Base-by-base conservation (phyloP, 1,140 invertebrate species). In the Danaus melanippus region DNA sequence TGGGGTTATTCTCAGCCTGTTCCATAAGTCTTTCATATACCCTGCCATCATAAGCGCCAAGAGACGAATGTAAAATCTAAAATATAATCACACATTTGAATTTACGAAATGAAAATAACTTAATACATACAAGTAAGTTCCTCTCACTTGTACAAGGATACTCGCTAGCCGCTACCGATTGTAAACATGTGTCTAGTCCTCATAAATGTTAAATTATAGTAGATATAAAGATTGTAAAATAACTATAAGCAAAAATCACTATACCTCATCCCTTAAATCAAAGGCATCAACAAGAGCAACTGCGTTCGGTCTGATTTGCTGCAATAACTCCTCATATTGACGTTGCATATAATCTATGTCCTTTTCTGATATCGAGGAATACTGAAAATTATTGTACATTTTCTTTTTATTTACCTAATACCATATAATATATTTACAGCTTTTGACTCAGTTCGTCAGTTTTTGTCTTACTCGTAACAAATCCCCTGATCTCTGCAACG, bases 201-300 rank as follows among this genome's bases (percentile, higher is more conserved):
- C 15, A 15, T 15, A 15, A 15, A 15, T 15, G 15, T 15, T 1
- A 15, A 15, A 43, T 2, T 43, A 11, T 10, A 43, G 11, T 43
- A 9, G 42, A 10, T 11, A 43, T n/a, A 17, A 11, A 46, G 12
- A 47, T 46, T 40, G 51, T 42, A 50, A 50, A 42, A 53, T 9
- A 41, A 2, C 1, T 21, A 15, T 53, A 12, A 12, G 10, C 45
- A 46, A 11, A 46, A 11, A 11, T 46, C 45, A 46, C 1, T 12
- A 46, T 42, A 96, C 90, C 62, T 92, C 90, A 79, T 98, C 97
- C 39, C 91, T 89, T 45, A 96, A 90, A 81, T 97, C 96, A 70
- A 98, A 98, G 6, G 94, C 92, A 79, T 98, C 97, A 0, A 98
- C 96, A 8, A 98, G 86, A 7, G 93, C 91, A 0, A 98, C 92